Evolutionary conservation across 2,797 vertebrate species (phyloP).

Genomic region (Philypnodon macrostomus): DNA sequence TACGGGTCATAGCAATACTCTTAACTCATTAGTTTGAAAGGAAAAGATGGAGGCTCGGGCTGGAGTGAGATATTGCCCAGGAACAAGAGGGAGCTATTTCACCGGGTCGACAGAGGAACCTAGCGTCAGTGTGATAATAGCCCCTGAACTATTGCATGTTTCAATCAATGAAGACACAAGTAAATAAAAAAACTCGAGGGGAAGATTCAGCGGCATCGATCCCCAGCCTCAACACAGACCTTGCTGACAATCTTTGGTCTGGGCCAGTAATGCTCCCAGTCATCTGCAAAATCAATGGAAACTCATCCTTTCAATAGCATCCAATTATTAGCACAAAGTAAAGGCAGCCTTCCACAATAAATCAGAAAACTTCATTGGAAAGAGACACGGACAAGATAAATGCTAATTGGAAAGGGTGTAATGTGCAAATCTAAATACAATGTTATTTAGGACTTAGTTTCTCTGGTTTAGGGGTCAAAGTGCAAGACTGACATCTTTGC

Average conservation of each 20-base stretch:
- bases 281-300: slow-evolving; percentile 95
- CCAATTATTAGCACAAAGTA: slow-evolving; percentile 96
- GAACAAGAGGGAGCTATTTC: slow-evolving; percentile 76
- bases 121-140: slow-evolving; percentile 86
- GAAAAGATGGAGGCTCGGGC: slow-evolving; percentile 73
- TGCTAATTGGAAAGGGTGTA: slow-evolving; percentile 80
- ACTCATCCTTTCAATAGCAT: slow-evolving; percentile 98
- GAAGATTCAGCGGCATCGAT: slow-evolving; percentile 91
- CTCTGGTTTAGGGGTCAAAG: slow-evolving; percentile 13
- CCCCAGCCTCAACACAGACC: slow-evolving; percentile 82
- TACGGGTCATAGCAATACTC: slow-evolving; percentile 80
- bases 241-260: slow-evolving; percentile 86
- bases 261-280: slow-evolving; percentile 88
- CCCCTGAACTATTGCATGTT: slow-evolving; percentile 82
- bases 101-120: slow-evolving; percentile 81
- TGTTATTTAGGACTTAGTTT: slow-evolving; percentile 35
- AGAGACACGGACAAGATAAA: slow-evolving; percentile 80
- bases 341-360: slow-evolving; percentile 85
- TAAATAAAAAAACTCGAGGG: slow-evolving; percentile 84
- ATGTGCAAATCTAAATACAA: slow-evolving; percentile 55
- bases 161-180: slow-evolving; percentile 87
- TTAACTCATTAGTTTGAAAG: slow-evolving; percentile 82
- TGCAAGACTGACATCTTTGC: slow-evolving; percentile 1
- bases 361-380: slow-evolving; percentile 90
- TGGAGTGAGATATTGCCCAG: slow-evolving; percentile 74